phyloP scores from a whole-genome alignment of 2,888 invertebrate species.

The Protula sp. region DNA sequence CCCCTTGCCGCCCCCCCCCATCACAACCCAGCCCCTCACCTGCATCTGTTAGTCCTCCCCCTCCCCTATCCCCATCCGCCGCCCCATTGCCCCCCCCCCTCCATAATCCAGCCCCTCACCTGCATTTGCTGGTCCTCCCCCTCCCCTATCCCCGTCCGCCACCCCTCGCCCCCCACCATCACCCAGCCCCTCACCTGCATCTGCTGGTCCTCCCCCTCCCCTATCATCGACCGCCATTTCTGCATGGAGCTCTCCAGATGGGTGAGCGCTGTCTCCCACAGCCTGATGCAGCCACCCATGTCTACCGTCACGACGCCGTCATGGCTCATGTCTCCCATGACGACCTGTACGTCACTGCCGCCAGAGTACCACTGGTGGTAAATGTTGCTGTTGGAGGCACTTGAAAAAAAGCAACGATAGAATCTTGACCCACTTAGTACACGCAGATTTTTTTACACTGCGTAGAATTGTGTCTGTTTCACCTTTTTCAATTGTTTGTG shows the following conservation, averaged over 20 bases:
- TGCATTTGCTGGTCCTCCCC: constrained; percentile 43
- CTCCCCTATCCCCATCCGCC: constrained; percentile 55
- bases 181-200: constrained; percentile 44
- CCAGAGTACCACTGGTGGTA: constrained; percentile 56
- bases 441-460: neutral
- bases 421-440: too few species aligned
- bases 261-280: constrained; percentile 59
- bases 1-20: too few species aligned
- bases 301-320: constrained; percentile 61
- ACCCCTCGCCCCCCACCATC: too few species aligned
- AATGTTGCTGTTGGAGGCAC: constrained; percentile 41
- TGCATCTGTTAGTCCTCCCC: constrained; percentile 45
- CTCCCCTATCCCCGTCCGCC: constrained; percentile 52
- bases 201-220: constrained; percentile 42
- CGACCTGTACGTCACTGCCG: constrained; percentile 53
- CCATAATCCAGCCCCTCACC: too few species aligned
- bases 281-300: constrained; percentile 57
- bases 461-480: neutral
- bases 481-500: too few species aligned
- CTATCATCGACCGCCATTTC: constrained; percentile 57
- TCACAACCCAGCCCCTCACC: too few species aligned
- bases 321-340: constrained; percentile 53
- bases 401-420: constrained; percentile 6
- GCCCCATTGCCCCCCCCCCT: too few species aligned
- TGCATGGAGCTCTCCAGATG: constrained; percentile 55